Evolutionary conservation across 2,888 invertebrate species (phyloP).

Genomic region (Melitaea athalia): DNA sequence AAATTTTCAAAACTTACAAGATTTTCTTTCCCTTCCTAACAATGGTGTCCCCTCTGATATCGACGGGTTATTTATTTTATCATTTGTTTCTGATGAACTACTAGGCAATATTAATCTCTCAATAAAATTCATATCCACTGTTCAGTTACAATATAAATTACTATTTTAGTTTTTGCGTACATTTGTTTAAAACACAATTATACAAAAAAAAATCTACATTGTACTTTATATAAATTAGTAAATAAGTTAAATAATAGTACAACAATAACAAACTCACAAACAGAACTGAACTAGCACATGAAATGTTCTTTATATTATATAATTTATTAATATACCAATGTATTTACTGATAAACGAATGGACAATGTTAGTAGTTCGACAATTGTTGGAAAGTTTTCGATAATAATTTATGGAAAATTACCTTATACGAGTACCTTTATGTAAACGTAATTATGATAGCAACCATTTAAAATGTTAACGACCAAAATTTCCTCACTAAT

Average conservation of each 20-base stretch:
- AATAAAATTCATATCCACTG: constrained; percentile 32
- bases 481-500: constrained; percentile 18
- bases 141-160: background rate
- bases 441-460: constrained; percentile 25
- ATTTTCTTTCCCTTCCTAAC: constrained; percentile 45
- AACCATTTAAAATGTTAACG: constrained; percentile 23
- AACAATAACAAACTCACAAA: constrained; percentile 30
- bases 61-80: constrained; percentile 21
- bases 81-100: constrained; percentile 26
- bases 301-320: constrained; percentile 15
- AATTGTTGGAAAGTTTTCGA: constrained; percentile 32
- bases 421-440: constrained; percentile 39
- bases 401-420: constrained; percentile 42
- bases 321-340: constrained; percentile 38
- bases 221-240: background rate
- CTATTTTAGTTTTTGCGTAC: background rate
- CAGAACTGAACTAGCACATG: constrained; percentile 35
- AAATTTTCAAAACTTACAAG: constrained; percentile 29
- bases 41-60: constrained; percentile 64
- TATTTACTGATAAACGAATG: constrained; percentile 39
- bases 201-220: background rate
- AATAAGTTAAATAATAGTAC: constrained; percentile 21
- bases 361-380: constrained; percentile 26
- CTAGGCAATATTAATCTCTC: constrained; percentile 31
- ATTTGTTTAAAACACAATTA: background rate